Evolutionary conservation across 1,140 invertebrate species (phyloP), one percentile per base, ranked within the genome.

Genomic region (Gonatopus flavifemur): DNA sequence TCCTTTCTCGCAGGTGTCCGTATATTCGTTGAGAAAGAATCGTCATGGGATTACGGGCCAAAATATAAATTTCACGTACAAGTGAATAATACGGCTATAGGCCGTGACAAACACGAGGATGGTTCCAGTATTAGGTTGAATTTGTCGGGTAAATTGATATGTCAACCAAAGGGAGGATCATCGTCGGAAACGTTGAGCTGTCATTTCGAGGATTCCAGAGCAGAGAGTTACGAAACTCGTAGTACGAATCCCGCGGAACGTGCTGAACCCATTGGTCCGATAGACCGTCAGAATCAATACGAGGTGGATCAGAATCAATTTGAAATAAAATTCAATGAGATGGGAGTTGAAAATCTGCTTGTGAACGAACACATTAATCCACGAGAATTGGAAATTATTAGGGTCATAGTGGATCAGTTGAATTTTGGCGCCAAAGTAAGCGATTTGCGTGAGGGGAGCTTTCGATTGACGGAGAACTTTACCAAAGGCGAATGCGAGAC

Each of bases 311-410:
- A 55, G 3, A 45, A 57, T 3, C 53, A 43, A 7, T 67, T 67
- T 28, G 63, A 63, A 46, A 59, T 67, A 15, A 59, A 57, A 21
- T 67, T 66, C 49, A 54, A 44, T 16, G 33, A 56, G 12, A 43
- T 42, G 1, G 57, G 57, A 0, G 7, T 59, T 10, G 44, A 49
- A 0, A 32, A 40, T 15, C 32, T 60, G 3, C 9, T 60, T 4
- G 58, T 60, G 13, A 55, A 51, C 18, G 48, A 60, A 25, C 47
- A 58, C 3, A 52, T 60, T 5, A 42, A 58, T 12, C 56, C 58
- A 3, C 21, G 57, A 5, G 57, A 51, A 13, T 28, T 60, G n/a
- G 57, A 60, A n/a, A 59, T 60, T 48, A 55, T 60, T 0, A 15
- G 57, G 3, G 19, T 43, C 47, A 55, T 60, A 10, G 52, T 60